Evolutionary conservation across 2,797 vertebrate genomes (phyloP).

Genomic region (Enoplosus armatus): DNA sequence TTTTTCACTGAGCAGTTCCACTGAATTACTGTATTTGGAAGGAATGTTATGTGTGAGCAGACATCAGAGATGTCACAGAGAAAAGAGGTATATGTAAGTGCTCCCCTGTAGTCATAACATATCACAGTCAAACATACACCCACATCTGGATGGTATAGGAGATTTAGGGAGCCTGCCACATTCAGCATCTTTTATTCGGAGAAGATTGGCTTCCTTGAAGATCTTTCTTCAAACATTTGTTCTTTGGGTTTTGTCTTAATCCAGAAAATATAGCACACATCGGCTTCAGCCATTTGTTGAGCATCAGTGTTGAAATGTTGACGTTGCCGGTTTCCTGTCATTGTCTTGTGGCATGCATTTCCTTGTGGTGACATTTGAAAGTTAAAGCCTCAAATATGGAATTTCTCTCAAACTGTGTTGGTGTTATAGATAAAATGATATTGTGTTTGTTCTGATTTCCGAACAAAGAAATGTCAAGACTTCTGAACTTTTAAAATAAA

Average conservation of each 20-base stretch:
- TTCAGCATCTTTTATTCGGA: constrained; percentile 31
- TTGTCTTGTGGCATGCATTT: constrained; percentile 49
- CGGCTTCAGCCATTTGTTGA: constrained; percentile 1
- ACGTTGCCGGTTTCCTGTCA: constrained; percentile 39
- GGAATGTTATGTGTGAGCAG: constrained; percentile 29
- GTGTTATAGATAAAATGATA: neutral
- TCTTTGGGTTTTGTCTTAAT: neutral
- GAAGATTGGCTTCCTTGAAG: neutral
- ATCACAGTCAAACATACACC: constrained; percentile 38
- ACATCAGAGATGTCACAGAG: constrained; percentile 25
- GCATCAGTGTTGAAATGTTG: constrained; percentile 12
- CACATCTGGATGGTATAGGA: constrained; percentile 26
- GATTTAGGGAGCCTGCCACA: constrained; percentile 24
- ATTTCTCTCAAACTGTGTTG: neutral
- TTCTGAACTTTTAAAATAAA: neutral
- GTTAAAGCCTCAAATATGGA: neutral
- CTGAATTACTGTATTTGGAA: constrained; percentile 25
- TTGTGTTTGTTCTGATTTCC: neutral
- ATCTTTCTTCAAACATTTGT: neutral
- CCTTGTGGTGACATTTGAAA: constrained; percentile 19
- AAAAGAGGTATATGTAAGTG: constrained; percentile 6
- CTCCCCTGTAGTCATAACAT: constrained; percentile 25
- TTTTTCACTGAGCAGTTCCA: neutral
- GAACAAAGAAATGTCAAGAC: neutral
- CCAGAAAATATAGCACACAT: neutral